Evolutionary conservation across 2,797 vertebrate species (phyloP), one percentile per base, ranked within the genome.

Genomic region (Lophius americanus): DNA sequence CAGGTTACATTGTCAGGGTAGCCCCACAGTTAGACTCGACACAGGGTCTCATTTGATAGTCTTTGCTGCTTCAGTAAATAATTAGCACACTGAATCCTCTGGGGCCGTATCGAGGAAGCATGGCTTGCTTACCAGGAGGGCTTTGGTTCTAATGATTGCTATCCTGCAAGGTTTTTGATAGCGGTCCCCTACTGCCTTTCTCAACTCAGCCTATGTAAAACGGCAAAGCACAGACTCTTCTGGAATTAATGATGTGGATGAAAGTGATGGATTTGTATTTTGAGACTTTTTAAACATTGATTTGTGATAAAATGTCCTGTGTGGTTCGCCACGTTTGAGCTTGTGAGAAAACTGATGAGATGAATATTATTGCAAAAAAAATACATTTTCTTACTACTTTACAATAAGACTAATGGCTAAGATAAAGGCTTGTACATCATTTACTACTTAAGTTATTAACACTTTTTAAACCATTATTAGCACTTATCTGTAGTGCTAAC

Each of bases 1-100:
- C 85, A 80, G 92, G 90, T 91, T 91, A 93, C 92, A 85, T 82
- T 79, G 85, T 91, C 85, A 89, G 90, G 86, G 82, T 76, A 81
- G 90, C 77, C 82, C 90, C 78, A 81, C 83, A 79, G 85, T 90
- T 79, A 85, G 86, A 85, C 76, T 79, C 74, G 70, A 88, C 70
- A 73, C 81, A 62, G 83, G 86, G 86, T 91, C 88, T 91, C 87
- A 93, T 92, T 91, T 88, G 87, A 89, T 92, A 85, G 85, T 85
- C 90, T 89, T 91, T 91, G 90, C 90, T 89, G 90, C 91, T 91
- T 91, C 91, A 90, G 92, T 92, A 93, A 93, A 94, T 93, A 92
- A 93, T 93, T 93, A 93, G 92, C 85, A 86, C 88, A 85, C 76
- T 42, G 82, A 88, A 82, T 86, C 88, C 87, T 85, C 82, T 53